Conservation (phyloP, 2,797 vertebrate genomes). For the Heteromormyrus szaboi region DNA sequence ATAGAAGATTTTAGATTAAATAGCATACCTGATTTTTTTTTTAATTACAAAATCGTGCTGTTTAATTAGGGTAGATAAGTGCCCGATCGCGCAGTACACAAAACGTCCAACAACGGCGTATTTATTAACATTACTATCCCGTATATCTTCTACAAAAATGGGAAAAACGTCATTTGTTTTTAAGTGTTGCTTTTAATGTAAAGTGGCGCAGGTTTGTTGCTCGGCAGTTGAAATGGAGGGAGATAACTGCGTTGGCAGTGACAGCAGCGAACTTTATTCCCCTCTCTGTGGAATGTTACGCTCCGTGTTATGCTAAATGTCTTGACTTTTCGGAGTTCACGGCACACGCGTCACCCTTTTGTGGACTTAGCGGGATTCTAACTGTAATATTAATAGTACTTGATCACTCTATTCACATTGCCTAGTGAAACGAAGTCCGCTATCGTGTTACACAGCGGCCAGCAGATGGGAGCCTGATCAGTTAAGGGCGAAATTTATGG, state of each 20-base stretch:
- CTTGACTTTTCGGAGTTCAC: not conserved
- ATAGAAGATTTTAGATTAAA: not conserved
- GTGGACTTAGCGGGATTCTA: not conserved
- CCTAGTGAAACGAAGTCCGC: not conserved
- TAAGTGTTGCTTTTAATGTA: not conserved
- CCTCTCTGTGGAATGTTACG: not conserved
- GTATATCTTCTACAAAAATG: not conserved
- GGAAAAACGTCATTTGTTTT: not conserved
- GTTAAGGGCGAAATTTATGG: not conserved
- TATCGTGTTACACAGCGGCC: not conserved
- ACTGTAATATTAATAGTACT: not conserved
- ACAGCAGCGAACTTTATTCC: not conserved
- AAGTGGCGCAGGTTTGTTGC: not conserved
- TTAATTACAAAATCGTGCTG: not conserved
- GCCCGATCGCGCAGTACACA: not conserved
- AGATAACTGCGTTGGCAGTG: not conserved
- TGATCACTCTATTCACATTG: not conserved
- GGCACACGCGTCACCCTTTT: not conserved
- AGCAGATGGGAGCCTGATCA: slow-evolving; percentile 2
- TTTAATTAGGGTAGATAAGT: not conserved
- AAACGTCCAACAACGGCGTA: not conserved
- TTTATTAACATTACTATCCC: not conserved
- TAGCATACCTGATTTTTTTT: not conserved
- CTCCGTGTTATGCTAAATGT: not conserved
- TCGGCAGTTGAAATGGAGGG: not conserved